Base-by-base conservation (phyloP, 1,140 invertebrate genomes). In the Cydia splendana region DNA sequence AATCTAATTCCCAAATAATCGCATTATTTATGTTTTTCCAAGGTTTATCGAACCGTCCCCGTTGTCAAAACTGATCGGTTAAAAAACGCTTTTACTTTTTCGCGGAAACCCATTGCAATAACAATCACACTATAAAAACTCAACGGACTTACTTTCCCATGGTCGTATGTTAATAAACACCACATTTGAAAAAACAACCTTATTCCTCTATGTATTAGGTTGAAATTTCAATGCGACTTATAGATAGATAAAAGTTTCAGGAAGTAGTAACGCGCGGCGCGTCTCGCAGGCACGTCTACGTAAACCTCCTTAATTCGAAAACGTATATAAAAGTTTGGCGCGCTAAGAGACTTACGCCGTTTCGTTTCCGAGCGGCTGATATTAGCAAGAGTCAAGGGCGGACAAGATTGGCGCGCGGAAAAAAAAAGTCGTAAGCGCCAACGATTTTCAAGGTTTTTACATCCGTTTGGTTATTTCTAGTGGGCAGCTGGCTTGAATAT, bases 401-500 rank as follows among this genome's bases (percentile, higher is more conserved):
- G 88, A 84, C 88, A 88, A 48, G 65, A 12, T 0, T 20, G 2
- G 57, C 7, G 57, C 57, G 18, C 57, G 9, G 57, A 62, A 10
- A 0, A 0, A 20, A 62, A 62, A 24, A 10, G 20, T 62, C 20
- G 9, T 62, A 62, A 24, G 2, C 20, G 20, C 57, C 18, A 24
- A 62, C 7, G n/a, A 4, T 10, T 10, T 20, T 24, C 4, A 24
- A 12, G 5, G 57, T 12, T 24, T 2, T 62, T 10, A 4, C 7
- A 7, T 10, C 20, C 2, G 10, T 62, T 12, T 62, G 7, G 18
- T 24, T 9, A 10, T 62, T 24, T 24, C 10, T 7, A 4, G 57
- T 62, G 48, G 75, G 81, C 86, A 88, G 86, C 87, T 88, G 85
- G 85, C 81, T 88, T 87, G 82, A 89, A 89, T 87, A 86, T 86